A percentile compares a stretch with the other conserved stretches of the same genome.
phyloP scores from a whole-genome alignment of 2,888 invertebrate genomes.

The Pegoplata infirma region DNA sequence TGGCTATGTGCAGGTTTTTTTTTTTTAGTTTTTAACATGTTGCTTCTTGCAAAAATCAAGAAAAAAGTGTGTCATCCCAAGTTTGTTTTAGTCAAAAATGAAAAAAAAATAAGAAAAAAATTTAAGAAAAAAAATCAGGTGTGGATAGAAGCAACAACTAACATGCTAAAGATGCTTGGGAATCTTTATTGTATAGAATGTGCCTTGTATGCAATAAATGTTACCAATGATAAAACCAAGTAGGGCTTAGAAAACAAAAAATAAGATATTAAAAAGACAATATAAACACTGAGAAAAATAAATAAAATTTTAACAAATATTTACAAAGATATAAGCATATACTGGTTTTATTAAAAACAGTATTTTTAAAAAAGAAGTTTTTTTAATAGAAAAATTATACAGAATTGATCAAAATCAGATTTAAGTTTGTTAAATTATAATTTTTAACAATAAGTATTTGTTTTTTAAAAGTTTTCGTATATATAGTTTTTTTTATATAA shows the following conservation, averaged over 20 bases:
- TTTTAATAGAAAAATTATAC: too few species aligned
- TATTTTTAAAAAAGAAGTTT: too few species aligned
- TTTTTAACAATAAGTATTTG: too few species aligned
- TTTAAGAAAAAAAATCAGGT: conserved; percentile 48
- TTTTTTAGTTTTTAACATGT: too few species aligned
- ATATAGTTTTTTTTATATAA: too few species aligned
- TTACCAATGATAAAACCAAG: conserved; percentile 4
- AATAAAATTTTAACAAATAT: background rate
- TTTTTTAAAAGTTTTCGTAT: too few species aligned
- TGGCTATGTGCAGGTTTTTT: conserved; percentile 57
- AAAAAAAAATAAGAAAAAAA: conserved; percentile 23
- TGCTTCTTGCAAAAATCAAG: conserved; percentile 35
- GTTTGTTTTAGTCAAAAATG: conserved; percentile 51
- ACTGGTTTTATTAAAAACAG: background rate
- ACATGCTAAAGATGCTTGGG: conserved; percentile 57
- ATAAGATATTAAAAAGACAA: background rate
- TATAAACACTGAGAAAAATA: background rate
- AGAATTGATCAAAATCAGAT: too few species aligned
- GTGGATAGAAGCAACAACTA: conserved; percentile 44
- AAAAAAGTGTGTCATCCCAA: conserved; percentile 62
- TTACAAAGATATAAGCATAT: background rate
- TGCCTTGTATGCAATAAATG: conserved; percentile 16
- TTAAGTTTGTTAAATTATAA: too few species aligned
- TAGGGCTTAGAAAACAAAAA: background rate
- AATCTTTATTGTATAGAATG: conserved; percentile 22